Evolutionary conservation across 2,888 invertebrate species (phyloP).

Genomic region (Crepidodera aurea): DNA sequence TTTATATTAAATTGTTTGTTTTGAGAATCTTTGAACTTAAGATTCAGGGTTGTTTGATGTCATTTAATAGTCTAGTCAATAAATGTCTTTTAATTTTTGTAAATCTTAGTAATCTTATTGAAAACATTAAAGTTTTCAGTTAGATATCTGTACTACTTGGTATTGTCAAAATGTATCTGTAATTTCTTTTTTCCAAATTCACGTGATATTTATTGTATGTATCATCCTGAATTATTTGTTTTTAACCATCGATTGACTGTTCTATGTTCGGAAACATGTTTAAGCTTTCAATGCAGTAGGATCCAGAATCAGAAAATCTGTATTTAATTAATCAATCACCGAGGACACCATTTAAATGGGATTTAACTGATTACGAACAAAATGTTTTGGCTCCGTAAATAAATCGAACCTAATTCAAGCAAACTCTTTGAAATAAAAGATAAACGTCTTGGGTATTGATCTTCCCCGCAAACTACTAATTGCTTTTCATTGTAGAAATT

Average conservation of each 20-base stretch:
- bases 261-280: slow-evolving; percentile 4
- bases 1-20: slow-evolving; percentile 20
- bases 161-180: no score
- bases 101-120: no score
- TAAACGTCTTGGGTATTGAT: background rate
- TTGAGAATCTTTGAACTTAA: slow-evolving; percentile 22
- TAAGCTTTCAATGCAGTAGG: slow-evolving; percentile 7
- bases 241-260: background rate
- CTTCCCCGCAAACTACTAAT: background rate
- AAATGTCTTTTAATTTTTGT: background rate
- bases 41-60: background rate
- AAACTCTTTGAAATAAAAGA: background rate
- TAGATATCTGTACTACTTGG: no score
- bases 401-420: background rate
- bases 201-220: no score
- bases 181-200: no score
- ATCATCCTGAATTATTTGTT: no score
- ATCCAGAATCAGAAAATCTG: slow-evolving; percentile 12
- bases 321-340: slow-evolving; percentile 18
- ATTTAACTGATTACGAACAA: slow-evolving; percentile 8
- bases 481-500: background rate
- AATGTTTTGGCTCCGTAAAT: slow-evolving; percentile 9
- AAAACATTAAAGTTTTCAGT: no score
- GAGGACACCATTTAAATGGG: slow-evolving; percentile 10
- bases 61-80: background rate